Conservation (phyloP, 2,888 invertebrate species). For the Amaurobius ferox region DNA sequence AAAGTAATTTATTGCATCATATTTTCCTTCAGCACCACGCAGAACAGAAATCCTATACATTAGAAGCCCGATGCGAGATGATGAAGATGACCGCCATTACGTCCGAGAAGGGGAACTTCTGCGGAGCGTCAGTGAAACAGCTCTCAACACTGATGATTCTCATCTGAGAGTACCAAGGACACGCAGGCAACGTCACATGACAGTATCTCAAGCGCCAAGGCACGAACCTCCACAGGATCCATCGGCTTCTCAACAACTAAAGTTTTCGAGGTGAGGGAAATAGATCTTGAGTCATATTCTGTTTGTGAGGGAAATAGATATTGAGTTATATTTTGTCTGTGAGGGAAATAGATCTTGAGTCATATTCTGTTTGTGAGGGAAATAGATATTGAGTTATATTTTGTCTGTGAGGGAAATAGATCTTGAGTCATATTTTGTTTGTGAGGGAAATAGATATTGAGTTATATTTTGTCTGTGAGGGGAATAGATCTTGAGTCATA, state of each 20-base stretch:
- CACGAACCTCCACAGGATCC: slow-evolving; percentile 15
- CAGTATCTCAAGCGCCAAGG: slow-evolving; percentile 7
- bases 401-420: too few species aligned
- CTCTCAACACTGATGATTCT: slow-evolving; percentile 44
- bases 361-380: too few species aligned
- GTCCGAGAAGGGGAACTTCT: slow-evolving; percentile 49
- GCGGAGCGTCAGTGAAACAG: slow-evolving; percentile 72
- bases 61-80: slow-evolving; percentile 68
- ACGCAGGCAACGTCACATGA: neutral
- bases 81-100: slow-evolving; percentile 60
- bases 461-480: too few species aligned
- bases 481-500: too few species aligned
- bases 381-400: too few species aligned
- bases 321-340: too few species aligned
- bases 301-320: too few species aligned
- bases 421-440: too few species aligned
- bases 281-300: too few species aligned
- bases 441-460: too few species aligned
- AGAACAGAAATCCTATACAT: slow-evolving; percentile 74
- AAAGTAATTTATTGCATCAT: too few species aligned
- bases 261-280: slow-evolving; percentile 54
- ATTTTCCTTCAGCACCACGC: slow-evolving; percentile 41
- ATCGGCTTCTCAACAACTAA: slow-evolving; percentile 44
- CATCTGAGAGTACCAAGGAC: slow-evolving; percentile 33
- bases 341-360: too few species aligned